Percentiles rank a stretch among this genome's conserved stretches.
Evolutionary conservation across 2,888 invertebrate genomes (phyloP).

Genomic region (Pristionchus japonicus): DNA sequence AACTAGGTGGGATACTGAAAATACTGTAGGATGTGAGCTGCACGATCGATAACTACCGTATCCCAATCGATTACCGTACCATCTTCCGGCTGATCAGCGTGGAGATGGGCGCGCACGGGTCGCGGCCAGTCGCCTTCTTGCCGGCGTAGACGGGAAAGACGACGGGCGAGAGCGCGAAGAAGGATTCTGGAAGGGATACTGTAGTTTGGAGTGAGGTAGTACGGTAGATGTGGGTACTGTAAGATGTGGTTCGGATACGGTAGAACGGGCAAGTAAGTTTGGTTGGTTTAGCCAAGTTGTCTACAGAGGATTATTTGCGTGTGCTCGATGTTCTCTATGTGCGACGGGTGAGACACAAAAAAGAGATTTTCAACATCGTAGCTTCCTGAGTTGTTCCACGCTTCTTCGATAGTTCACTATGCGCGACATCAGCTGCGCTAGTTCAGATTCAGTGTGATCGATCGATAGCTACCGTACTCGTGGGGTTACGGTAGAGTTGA

Average conservation of each 20-base stretch:
- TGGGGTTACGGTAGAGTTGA: slow-evolving; percentile 6
- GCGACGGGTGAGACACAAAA: too few relatives aligned
- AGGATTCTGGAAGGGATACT: not conserved
- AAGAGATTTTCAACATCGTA: too few relatives aligned
- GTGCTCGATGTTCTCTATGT: too few relatives aligned
- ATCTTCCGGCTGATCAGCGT: slow-evolving; percentile 19
- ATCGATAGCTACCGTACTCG: too few relatives aligned
- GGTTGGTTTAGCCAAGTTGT: too few relatives aligned
- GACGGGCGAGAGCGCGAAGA: slow-evolving; percentile 38
- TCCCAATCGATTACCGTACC: not conserved
- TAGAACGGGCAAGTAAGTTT: too few relatives aligned
- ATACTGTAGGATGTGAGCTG: not conserved
- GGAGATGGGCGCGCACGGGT: not conserved
- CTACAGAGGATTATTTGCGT: too few relatives aligned
- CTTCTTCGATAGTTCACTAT: too few relatives aligned
- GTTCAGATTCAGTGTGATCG: too few relatives aligned
- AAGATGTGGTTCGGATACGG: not conserved
- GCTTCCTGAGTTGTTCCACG: too few relatives aligned
- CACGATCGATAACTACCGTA: not conserved
- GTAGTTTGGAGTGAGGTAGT: not conserved
- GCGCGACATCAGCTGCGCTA: too few relatives aligned
- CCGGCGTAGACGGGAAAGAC: slow-evolving; percentile 21
- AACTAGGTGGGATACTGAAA: too few relatives aligned
- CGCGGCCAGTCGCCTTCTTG: not conserved
- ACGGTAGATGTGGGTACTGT: not conserved